Conservation (phyloP, 2,888 invertebrate genomes). For the Orthosia gracilis region DNA sequence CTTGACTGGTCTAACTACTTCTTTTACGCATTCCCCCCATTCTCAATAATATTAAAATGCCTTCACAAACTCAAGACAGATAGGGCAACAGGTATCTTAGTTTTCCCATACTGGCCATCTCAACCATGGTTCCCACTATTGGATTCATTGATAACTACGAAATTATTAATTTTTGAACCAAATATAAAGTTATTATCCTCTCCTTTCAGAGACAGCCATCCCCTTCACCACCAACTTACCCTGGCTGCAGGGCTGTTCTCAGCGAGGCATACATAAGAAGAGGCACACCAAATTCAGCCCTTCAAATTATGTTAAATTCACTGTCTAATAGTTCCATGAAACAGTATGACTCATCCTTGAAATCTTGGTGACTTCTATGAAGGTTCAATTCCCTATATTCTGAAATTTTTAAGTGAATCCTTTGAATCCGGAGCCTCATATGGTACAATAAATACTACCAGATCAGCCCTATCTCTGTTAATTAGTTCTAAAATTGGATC, state of each 20-base stretch:
- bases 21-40: constrained; percentile 4
- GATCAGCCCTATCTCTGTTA: constrained; percentile 3
- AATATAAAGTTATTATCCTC: background rate
- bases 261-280: background rate
- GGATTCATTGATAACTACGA: background rate
- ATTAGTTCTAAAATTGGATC: background rate
- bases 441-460: background rate
- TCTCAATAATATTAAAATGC: constrained; percentile 8
- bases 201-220: background rate
- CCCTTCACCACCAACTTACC: constrained; percentile 5
- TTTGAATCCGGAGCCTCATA: background rate
- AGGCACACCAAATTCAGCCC: background rate
- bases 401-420: background rate
- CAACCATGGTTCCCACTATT: constrained; percentile 8
- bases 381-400: background rate
- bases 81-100: background rate
- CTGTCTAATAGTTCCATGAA: background rate
- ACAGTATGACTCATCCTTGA: background rate
- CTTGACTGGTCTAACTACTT: background rate
- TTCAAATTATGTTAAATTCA: background rate
- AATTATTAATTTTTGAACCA: background rate
- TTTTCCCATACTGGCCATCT: constrained; percentile 10
- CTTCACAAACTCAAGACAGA: background rate
- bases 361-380: constrained; percentile 1
- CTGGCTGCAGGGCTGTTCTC: constrained; percentile 21